Evolutionary conservation across 2,113 vertebrate species (phyloP).

Genomic region (Paratilapia polleni): DNA sequence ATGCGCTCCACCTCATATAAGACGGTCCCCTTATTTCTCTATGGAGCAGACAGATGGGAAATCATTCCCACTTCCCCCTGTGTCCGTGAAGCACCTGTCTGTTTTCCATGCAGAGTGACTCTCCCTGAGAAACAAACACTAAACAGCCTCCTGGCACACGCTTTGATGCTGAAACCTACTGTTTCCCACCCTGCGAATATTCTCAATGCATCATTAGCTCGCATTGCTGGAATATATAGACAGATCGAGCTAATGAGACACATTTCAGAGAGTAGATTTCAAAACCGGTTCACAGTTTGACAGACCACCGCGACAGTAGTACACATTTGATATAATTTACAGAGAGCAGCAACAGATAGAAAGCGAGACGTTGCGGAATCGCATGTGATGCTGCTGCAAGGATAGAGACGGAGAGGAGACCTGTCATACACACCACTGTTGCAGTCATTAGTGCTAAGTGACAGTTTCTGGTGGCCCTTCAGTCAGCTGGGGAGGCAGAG

Average conservation of each 20-base stretch:
- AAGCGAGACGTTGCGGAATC: constrained; percentile 35
- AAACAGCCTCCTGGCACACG: constrained; percentile 56
- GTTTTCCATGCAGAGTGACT: constrained; percentile 62
- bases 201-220: constrained; percentile 69
- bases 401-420: constrained; percentile 57
- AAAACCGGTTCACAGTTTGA: constrained; percentile 57
- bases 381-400: constrained; percentile 42
- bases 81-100: constrained; percentile 76
- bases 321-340: constrained; percentile 71
- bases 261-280: constrained; percentile 55
- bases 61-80: constrained; percentile 62
- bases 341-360: constrained; percentile 55
- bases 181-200: constrained; percentile 41
- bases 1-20: constrained; percentile 66
- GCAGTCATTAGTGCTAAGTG: constrained; percentile 78
- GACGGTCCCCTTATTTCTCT: constrained; percentile 60
- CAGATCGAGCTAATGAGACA: constrained; percentile 68
- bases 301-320: constrained; percentile 46
- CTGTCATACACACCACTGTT: constrained; percentile 64
- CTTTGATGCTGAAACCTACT: constrained; percentile 69
- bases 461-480: constrained; percentile 70
- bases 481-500: constrained; percentile 40
- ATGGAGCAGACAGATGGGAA: constrained; percentile 74
- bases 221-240: constrained; percentile 52
- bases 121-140: constrained; percentile 66